A percentile compares a stretch with the other conserved stretches of the same genome.
phyloP scores from a whole-genome alignment of 2,113 vertebrate genomes.

The Odocoileus hemionus region DNA sequence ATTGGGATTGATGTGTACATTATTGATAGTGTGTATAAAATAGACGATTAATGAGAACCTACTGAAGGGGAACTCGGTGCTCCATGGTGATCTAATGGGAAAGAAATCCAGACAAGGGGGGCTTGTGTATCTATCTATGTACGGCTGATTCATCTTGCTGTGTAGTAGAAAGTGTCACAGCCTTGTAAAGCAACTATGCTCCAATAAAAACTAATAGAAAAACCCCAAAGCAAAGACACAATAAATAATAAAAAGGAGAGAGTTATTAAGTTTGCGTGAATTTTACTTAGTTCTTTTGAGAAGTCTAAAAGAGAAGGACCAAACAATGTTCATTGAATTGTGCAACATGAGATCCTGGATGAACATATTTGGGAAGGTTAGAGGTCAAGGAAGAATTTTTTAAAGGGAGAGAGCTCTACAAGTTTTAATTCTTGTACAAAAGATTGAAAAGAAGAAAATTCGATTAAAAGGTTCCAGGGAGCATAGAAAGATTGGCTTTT shows the following conservation, averaged over 20 bases:
- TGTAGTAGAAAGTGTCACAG: background rate
- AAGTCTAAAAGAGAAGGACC: background rate
- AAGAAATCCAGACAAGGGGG: background rate
- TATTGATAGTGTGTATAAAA: background rate
- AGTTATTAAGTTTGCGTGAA: background rate
- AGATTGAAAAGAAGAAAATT: background rate
- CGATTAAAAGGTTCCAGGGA: background rate
- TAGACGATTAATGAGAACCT: rapidly evolving
- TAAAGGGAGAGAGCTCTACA: background rate
- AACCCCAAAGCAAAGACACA: background rate
- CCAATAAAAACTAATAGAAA: background rate
- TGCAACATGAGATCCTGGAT: background rate
- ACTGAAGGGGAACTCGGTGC: background rate
- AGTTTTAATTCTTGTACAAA: background rate
- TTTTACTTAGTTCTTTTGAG: background rate
- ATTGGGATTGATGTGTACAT: too few relatives aligned
- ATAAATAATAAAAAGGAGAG: background rate
- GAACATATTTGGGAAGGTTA: background rate
- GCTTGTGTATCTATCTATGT: rapidly evolving
- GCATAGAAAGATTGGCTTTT: background rate
- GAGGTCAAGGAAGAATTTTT: background rate
- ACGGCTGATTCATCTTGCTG: background rate
- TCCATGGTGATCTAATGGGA: background rate
- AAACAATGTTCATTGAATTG: background rate
- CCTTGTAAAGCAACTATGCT: background rate